phyloP scores from a whole-genome alignment of 2,888 invertebrate genomes.

The Drosophila longiperda region DNA sequence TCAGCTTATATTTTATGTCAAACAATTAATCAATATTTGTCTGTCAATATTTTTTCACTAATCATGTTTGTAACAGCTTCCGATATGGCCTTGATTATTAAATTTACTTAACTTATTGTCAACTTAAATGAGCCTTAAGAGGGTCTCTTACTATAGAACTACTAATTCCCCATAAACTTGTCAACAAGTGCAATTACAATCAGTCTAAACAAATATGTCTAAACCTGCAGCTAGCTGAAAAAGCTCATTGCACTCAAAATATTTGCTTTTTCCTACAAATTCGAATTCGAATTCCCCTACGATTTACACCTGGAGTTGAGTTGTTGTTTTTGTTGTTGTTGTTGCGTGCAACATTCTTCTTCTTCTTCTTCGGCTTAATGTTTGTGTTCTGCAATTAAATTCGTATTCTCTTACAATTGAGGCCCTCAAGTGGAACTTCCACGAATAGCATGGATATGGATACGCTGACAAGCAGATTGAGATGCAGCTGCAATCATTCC shows the following conservation, averaged over 20 bases:
- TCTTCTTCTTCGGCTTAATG: slow-evolving; percentile 31
- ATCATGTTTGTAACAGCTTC: not conserved
- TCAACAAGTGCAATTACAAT: slow-evolving; percentile 31
- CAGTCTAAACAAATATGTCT: slow-evolving; percentile 26
- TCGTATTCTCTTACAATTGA: slow-evolving; percentile 80
- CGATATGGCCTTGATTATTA: not conserved
- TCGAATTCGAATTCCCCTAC: not conserved
- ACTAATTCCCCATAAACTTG: not conserved
- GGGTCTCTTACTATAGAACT: not conserved
- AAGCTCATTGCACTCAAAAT: slow-evolving; percentile 28
- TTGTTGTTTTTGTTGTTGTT: not conserved
- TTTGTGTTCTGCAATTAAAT: slow-evolving; percentile 80
- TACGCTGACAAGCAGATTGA: slow-evolving; percentile 79
- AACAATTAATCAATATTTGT: not conserved
- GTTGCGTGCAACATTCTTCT: not conserved
- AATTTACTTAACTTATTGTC: not conserved
- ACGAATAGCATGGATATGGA: slow-evolving; percentile 77
- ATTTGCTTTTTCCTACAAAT: slow-evolving; percentile 45
- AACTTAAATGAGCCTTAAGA: slow-evolving; percentile 1
- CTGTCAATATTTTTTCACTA: not conserved
- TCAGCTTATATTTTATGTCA: not conserved
- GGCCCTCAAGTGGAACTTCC: slow-evolving; percentile 74
- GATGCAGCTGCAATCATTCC: slow-evolving; percentile 70
- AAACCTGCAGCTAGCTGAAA: slow-evolving; percentile 1
- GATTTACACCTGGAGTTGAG: slow-evolving; percentile 1